These are phyloP conservation scores for Spinus olivaceus DNA, from an alignment of 2,797 vertebrate species.

Conservation along the genomic window DNA sequence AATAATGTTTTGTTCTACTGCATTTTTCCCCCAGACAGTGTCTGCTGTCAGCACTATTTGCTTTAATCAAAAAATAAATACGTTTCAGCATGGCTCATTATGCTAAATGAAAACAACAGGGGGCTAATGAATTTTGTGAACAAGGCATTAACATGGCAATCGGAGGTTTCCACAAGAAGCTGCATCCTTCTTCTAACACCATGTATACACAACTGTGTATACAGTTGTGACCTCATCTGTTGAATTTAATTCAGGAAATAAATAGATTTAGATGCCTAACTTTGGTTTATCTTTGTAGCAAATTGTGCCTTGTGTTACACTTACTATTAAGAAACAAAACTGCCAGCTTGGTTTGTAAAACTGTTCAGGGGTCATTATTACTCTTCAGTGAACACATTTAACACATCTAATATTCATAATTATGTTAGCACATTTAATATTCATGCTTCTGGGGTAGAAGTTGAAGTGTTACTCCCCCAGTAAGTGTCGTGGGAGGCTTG, in stretches of 20 bases:
- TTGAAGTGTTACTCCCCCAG: fast-evolving
- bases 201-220: background rate
- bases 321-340: background rate
- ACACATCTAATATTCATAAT: background rate
- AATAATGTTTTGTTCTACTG: background rate
- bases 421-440: background rate
- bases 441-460: background rate
- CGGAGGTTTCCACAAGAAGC: background rate
- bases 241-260: background rate
- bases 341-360: background rate
- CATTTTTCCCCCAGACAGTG: background rate
- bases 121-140: conserved; percentile 49
- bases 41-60: background rate
- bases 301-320: background rate
- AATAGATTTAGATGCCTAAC: background rate
- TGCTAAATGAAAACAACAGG: conserved; percentile 48
- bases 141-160: conserved; percentile 8
- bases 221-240: background rate
- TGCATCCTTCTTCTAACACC: background rate
- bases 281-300: background rate
- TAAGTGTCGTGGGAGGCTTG: background rate
- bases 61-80: conserved; percentile 45
- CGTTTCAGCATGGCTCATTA: conserved; percentile 30
- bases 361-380: background rate
- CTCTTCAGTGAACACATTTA: background rate